Evolutionary conservation across 2,888 invertebrate species (phyloP).

Genomic region (Leptopilina myrica): DNA sequence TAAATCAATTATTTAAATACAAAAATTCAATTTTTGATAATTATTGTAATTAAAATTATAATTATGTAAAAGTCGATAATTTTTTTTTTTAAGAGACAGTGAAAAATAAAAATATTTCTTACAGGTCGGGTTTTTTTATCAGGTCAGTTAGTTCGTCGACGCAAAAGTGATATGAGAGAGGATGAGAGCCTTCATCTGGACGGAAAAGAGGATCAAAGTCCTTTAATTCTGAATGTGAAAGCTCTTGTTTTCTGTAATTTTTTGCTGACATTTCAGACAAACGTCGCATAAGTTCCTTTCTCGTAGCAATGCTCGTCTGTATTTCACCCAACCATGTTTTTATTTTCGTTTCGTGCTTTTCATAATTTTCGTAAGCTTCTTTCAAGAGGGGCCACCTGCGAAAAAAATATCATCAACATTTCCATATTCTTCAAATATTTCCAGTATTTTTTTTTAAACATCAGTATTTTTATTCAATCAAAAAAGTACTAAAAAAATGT

Average conservation of each 20-base stretch:
- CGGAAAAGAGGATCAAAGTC: slow-evolving; percentile 75
- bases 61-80: too few species aligned
- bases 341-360: slow-evolving; percentile 52
- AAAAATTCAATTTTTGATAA: too few species aligned
- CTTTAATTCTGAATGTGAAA: slow-evolving; percentile 76
- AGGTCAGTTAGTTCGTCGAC: slow-evolving; percentile 74
- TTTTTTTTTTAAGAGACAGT: too few species aligned
- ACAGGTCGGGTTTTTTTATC: slow-evolving; percentile 65
- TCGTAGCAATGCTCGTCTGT: slow-evolving; percentile 68
- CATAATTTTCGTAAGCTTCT: slow-evolving; percentile 69
- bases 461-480: too few species aligned
- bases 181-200: slow-evolving; percentile 70
- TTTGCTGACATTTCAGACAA: slow-evolving; percentile 76
- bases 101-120: slow-evolving; percentile 54
- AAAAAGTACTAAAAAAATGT: too few species aligned
- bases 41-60: too few species aligned
- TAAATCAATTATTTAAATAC: too few species aligned
- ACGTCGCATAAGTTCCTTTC: slow-evolving; percentile 68
- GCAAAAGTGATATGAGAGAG: slow-evolving; percentile 76
- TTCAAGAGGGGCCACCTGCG: slow-evolving; percentile 76
- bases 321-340: slow-evolving; percentile 75
- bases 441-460: not conserved
- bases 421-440: not conserved
- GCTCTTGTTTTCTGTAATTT: slow-evolving; percentile 76
- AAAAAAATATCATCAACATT: not conserved